Base-by-base conservation (phyloP, 2,888 invertebrate species). In the Drosophila antonietae region DNA sequence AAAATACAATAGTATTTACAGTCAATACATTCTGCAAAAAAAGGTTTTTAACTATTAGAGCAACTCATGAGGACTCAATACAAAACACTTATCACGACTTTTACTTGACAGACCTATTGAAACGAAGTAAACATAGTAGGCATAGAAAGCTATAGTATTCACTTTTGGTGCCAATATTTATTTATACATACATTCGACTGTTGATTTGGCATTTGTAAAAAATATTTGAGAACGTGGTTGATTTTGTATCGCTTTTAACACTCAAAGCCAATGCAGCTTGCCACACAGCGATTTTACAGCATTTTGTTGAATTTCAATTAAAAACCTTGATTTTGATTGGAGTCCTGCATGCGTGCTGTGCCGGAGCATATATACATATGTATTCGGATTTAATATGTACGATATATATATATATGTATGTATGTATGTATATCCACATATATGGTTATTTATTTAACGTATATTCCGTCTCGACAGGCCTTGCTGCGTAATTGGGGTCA, bases 231-330 rank as follows among this genome's bases (percentile, higher is more conserved):
- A n/a, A 66, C n/a, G 33, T 9, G 33, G 20, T 35, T 56, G 14
- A 49, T 46, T 55, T 37, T 28, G 28, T 28, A 28, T 6, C 18
- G 15, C 41, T 41, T 61, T 68, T 67, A 44, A 49, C 49, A 56
- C 53, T 46, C 31, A 64, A 44, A 69, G 47, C 62, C 51, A 65
- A 69, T 35, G 53, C 69, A 65, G 9, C 8, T 9, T 47, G 28
- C 15, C n/a, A 31, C 33, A 10, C 33, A n/a, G 28, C 20, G 33
- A 73, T 57, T 23, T 28, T 33, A 10, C 49, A 23, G 28, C 61
- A 66, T 89, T 89, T 82, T 85, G 78, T 70, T 89, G 80, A 88
- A 77, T 86, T 88, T 89, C 86, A 89, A 86, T 86, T 84, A 86
- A 86, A 87, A 81, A 69, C 85, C 85, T 86, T 89, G 90, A 86